These are phyloP conservation scores for Falco columbarius DNA, from an alignment of 2,797 vertebrate genomes.

Conservation along the genomic window DNA sequence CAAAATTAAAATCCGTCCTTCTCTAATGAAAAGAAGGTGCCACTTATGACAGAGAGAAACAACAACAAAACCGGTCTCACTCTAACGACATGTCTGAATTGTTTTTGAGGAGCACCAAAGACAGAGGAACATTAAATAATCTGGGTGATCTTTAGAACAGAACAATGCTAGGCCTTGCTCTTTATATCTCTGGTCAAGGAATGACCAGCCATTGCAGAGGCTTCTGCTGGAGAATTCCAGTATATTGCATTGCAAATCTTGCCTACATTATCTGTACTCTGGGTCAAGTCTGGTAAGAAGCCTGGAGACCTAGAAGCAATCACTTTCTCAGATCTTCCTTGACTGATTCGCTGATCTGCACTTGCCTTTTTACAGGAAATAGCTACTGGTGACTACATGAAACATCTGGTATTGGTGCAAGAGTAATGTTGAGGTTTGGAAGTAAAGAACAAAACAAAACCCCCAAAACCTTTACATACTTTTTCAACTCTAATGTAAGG, in stretches of 20 bases:
- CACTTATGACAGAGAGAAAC: not conserved
- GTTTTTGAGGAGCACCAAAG: not conserved
- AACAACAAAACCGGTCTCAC: not conserved
- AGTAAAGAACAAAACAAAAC: not conserved
- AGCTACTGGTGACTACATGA: not conserved
- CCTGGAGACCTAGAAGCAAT: not conserved
- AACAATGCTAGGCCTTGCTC: not conserved
- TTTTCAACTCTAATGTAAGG: not conserved
- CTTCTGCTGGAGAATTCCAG: not conserved
- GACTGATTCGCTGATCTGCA: not conserved
- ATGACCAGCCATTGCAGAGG: not conserved
- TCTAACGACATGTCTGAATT: not conserved
- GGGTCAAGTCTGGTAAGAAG: not conserved
- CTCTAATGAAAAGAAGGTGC: not conserved
- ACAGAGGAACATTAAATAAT: not conserved
- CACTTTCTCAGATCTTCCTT: not conserved
- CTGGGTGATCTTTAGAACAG: not conserved
- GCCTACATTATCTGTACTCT: not conserved
- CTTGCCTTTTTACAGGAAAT: not conserved
- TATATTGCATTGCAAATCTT: not conserved
- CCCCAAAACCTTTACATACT: not conserved
- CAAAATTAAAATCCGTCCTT: not conserved
- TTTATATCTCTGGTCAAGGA: not conserved
- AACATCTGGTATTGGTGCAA: not conserved
- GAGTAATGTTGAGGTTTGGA: not conserved